Conservation (phyloP, 2,888 invertebrate species). For the Dioctria rufipes region DNA sequence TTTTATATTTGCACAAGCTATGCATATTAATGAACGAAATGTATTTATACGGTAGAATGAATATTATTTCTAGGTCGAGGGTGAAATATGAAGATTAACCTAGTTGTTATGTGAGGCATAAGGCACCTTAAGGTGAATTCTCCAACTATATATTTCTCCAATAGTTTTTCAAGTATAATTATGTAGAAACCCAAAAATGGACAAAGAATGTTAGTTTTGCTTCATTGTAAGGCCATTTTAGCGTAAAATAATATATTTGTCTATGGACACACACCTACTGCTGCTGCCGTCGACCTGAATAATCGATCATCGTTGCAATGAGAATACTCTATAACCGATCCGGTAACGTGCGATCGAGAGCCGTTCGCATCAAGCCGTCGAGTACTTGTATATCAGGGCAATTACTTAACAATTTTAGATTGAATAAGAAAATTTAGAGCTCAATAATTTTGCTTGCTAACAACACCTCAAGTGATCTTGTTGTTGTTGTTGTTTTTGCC, state of each 20-base stretch:
- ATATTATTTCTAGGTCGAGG: too few relatives aligned
- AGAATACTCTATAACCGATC: background rate
- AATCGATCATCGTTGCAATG: slow-evolving; percentile 1
- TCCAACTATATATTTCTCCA: background rate
- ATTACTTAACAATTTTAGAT: slow-evolving; percentile 10
- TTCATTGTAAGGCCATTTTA: slow-evolving; percentile 11
- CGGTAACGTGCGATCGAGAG: slow-evolving; percentile 14
- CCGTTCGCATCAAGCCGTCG: background rate
- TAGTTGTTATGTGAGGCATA: too few relatives aligned
- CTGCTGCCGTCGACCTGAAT: background rate
- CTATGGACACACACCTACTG: slow-evolving; percentile 16
- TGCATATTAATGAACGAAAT: too few relatives aligned
- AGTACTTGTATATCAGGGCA: background rate
- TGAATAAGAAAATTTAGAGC: slow-evolving; percentile 24
- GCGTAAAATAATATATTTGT: background rate
- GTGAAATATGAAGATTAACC: too few relatives aligned
- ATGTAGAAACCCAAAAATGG: slow-evolving; percentile 13
- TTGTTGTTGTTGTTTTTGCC: background rate
- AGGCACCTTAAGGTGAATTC: too few relatives aligned
- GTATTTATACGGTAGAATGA: too few relatives aligned
- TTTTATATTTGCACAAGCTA: background rate
- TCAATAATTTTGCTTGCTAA: slow-evolving; percentile 7
- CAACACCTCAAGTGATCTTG: background rate
- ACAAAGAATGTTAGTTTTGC: slow-evolving; percentile 23
- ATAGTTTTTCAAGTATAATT: background rate